Evolutionary conservation across 2,113 vertebrate genomes (phyloP).

Genomic region (Gasterosteus aculeatus): DNA sequence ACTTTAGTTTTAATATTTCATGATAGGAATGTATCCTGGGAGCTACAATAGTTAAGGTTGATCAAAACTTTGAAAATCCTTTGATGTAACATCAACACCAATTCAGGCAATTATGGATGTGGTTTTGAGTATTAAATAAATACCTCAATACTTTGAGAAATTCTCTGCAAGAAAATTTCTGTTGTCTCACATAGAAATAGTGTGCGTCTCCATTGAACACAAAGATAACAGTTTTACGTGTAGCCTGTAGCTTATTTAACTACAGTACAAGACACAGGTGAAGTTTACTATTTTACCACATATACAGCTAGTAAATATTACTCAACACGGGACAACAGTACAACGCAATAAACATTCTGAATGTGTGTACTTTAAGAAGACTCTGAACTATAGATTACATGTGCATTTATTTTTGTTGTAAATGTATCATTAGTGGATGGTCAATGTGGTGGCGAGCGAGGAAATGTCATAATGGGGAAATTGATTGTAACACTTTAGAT

Average conservation of each 20-base stretch:
- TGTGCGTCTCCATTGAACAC: neutral
- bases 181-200: neutral
- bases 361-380: neutral
- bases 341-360: neutral
- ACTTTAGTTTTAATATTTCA: slow-evolving; percentile 3
- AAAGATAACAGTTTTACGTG: neutral
- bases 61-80: slow-evolving; percentile 6
- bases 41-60: neutral
- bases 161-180: neutral
- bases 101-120: neutral
- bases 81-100: neutral
- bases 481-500: neutral
- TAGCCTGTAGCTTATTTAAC: neutral
- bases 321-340: neutral
- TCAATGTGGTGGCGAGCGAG: neutral
- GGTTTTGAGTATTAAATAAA: neutral
- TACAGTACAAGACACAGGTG: neutral
- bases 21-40: neutral
- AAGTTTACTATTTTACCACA: neutral
- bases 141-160: neutral
- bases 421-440: neutral
- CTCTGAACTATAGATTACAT: neutral
- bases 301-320: neutral
- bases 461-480: neutral
- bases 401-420: neutral